Base-by-base conservation (phyloP, 2,113 vertebrate genomes). In the Cygnus atratus region DNA sequence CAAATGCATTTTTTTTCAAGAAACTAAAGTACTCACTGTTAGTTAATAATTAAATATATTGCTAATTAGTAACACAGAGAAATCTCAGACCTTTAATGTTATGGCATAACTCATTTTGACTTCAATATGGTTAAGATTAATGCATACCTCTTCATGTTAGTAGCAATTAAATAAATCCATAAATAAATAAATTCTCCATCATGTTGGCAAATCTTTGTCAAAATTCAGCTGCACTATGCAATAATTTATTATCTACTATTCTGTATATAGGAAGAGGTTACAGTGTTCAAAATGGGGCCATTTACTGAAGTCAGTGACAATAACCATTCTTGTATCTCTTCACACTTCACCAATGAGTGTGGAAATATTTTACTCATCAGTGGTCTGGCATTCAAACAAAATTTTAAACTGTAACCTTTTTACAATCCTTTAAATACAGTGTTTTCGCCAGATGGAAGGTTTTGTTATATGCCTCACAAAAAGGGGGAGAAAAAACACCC, bases 401-500 rank as follows among this genome's bases (percentile, higher is more conserved):
- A 92, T 19, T 75, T 85, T 61, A 92, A 90, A n/a, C 5, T 89
- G 33, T 48, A 91, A 91, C 44, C 3, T 31, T 87, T 94, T 72
- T 63, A 57, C 8, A 41, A 12, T 41, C 43, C 15, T 78, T 74
- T 66, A 86, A 57, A 58, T 28, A 6, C 6, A 58, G 50, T 79
- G 15, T 79, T 93, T 96, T 80, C 31, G 75, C 37, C 9, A 87
- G 62, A 66, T 19, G n/a, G 54, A 79, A 87, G 2, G 39, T 84
- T 94, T 44, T 79, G 19, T 16, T 71, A n/a, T 29, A 75, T 13
- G 18, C 9, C 24, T 79, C 12, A 15, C 9, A 11, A 54, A 75
- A 11, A 3, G 1, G 3, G 6, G 2, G 1, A 1, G 0, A 1
- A 17, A 44, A 70, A 59, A 25, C 8, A 6, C 29, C 25, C 9